These are phyloP conservation scores for Andrena hattorfiana DNA, from an alignment of 2,888 invertebrate genomes.

Conservation along the genomic window DNA sequence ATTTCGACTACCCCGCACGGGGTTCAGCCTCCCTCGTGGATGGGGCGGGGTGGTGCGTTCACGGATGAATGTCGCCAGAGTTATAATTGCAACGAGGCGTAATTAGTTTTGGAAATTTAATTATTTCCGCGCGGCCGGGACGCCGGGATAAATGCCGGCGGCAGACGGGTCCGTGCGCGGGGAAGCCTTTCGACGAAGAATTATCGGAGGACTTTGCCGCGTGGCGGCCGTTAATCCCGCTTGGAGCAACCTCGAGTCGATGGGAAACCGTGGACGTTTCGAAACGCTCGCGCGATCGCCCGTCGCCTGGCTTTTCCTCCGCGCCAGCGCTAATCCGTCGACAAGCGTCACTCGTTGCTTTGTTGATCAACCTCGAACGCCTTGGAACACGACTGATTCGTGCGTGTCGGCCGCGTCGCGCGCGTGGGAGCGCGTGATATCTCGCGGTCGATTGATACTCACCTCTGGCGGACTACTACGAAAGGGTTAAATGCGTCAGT, in stretches of 20 bases:
- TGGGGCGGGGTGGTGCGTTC: constrained; percentile 46
- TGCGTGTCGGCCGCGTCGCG: not conserved
- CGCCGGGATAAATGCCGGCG: constrained; percentile 77
- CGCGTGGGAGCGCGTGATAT: not conserved
- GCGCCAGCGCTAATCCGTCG: constrained; percentile 38
- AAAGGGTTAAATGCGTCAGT: no score
- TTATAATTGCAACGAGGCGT: constrained; percentile 82
- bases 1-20: constrained; percentile 20
- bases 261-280: constrained; percentile 39
- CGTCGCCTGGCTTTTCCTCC: constrained; percentile 18
- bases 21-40: constrained; percentile 16
- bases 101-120: constrained; percentile 84
- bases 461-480: not conserved
- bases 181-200: constrained; percentile 63
- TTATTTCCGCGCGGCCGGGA: constrained; percentile 77
- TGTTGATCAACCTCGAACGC: constrained; percentile 44
- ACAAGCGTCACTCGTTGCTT: constrained; percentile 40
- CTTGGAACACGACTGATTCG: constrained; percentile 38
- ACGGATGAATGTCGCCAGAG: constrained; percentile 76
- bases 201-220: constrained; percentile 65
- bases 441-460: not conserved
- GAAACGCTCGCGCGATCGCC: constrained; percentile 26
- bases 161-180: constrained; percentile 24
- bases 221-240: constrained; percentile 63
- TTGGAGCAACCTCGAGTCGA: constrained; percentile 30